Evolutionary conservation across 2,888 invertebrate species (phyloP).

Genomic region (Watsonalla binaria): DNA sequence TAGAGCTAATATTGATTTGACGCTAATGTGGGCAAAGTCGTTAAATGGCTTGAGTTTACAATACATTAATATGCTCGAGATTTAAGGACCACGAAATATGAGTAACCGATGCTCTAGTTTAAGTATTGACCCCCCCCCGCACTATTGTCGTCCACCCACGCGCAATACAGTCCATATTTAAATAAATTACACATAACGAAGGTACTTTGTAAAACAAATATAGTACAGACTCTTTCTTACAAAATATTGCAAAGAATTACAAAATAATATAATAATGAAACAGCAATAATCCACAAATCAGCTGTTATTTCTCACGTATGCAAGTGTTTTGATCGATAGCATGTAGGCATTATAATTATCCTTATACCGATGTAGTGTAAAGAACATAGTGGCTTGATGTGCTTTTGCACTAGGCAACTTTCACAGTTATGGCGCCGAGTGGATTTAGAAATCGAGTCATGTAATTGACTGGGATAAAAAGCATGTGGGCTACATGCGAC

Average conservation of each 20-base stretch:
- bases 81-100: not conserved
- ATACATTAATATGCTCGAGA: too few species aligned
- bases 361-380: not conserved
- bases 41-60: too few species aligned
- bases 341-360: too few species aligned
- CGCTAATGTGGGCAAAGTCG: slow-evolving; percentile 9
- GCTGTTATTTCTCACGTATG: too few species aligned
- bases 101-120: not conserved
- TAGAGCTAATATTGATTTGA: slow-evolving; percentile 15
- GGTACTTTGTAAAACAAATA: not conserved
- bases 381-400: not conserved
- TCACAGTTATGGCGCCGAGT: not conserved
- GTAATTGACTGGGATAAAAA: not conserved
- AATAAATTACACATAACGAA: not conserved
- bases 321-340: too few species aligned
- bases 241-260: too few species aligned
- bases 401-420: not conserved
- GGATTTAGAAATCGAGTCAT: not conserved
- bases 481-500: not conserved
- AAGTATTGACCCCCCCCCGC: not conserved
- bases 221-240: too few species aligned
- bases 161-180: not conserved
- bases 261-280: too few species aligned
- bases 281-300: too few species aligned
- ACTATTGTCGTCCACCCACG: not conserved